phyloP scores from a whole-genome alignment of 2,888 invertebrate genomes.

The Xestobium rufovillosum region DNA sequence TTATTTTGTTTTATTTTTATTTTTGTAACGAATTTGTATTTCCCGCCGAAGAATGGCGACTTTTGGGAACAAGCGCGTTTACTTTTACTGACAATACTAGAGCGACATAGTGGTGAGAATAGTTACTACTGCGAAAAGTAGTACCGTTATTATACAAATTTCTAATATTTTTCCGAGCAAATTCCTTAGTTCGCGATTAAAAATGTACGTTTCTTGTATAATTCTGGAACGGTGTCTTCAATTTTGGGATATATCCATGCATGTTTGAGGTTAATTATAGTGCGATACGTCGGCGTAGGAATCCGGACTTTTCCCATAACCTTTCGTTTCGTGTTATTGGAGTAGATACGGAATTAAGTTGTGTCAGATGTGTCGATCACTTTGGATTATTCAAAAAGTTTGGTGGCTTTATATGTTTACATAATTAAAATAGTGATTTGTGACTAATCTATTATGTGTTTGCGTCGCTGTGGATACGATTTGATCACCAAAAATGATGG shows the following conservation, averaged over 20 bases:
- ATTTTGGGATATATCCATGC: too few species aligned
- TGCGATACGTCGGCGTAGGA: slow-evolving; percentile 50
- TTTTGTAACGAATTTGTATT: too few species aligned
- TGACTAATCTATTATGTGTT: slow-evolving; percentile 45
- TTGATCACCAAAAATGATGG: slow-evolving; percentile 41
- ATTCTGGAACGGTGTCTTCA: slow-evolving; percentile 10
- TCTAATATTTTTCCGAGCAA: not conserved
- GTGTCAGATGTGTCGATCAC: slow-evolving; percentile 58
- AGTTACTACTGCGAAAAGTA: slow-evolving; percentile 38
- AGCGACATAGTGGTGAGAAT: slow-evolving; percentile 38
- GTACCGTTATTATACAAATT: slow-evolving; percentile 27
- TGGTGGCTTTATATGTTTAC: slow-evolving; percentile 41
- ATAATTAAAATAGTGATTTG: slow-evolving; percentile 36
- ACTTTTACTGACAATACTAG: slow-evolving; percentile 32
- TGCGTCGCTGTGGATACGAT: slow-evolving; percentile 40
- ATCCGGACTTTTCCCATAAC: slow-evolving; percentile 68
- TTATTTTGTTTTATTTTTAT: too few species aligned
- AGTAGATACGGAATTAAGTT: slow-evolving; percentile 69
- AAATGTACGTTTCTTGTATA: slow-evolving; percentile 12
- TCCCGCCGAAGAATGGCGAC: slow-evolving; percentile 30
- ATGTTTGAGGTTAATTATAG: slow-evolving; percentile 29
- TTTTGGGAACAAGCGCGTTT: slow-evolving; percentile 38
- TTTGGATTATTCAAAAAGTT: slow-evolving; percentile 43
- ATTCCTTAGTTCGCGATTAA: slow-evolving; percentile 9
- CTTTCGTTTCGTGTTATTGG: slow-evolving; percentile 69